Evolutionary conservation across 2,113 vertebrate genomes (phyloP).

Genomic region (Rhynchomys soricoides): DNA sequence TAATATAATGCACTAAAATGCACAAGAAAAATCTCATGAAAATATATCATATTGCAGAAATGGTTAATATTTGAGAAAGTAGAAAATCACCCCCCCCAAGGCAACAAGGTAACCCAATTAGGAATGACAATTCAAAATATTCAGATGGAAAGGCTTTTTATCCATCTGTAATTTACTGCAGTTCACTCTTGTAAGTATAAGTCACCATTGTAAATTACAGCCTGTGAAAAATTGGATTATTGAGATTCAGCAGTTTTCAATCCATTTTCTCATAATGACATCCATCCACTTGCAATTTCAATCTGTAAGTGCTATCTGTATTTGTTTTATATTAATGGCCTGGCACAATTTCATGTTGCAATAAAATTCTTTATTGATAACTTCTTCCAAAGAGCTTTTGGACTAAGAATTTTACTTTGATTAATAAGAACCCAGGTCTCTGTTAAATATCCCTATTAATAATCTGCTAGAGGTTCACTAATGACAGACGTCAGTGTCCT

Average conservation of each 20-base stretch:
- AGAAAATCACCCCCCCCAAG: neutral
- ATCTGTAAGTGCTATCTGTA: conserved; percentile 66
- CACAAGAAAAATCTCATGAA: neutral
- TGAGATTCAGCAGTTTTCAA: conserved; percentile 64
- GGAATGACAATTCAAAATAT: neutral
- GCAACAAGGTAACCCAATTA: neutral
- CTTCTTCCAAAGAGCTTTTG: conserved; percentile 60
- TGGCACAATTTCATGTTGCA: conserved; percentile 65
- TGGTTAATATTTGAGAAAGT: neutral
- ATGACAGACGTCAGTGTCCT: neutral
- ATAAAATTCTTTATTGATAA: conserved; percentile 74
- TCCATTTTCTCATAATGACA: conserved; percentile 74
- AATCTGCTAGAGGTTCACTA: conserved; percentile 12
- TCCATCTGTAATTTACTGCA: neutral
- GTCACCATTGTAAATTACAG: conserved; percentile 52
- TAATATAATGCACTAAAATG: neutral
- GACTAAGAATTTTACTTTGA: conserved; percentile 55
- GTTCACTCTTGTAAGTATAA: conserved; percentile 34
- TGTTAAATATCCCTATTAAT: conserved; percentile 66
- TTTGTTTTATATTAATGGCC: conserved; percentile 76
- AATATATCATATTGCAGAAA: neutral
- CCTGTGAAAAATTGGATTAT: conserved; percentile 53
- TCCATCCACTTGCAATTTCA: conserved; percentile 72
- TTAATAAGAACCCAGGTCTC: conserved; percentile 59
- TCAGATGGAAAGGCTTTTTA: conserved; percentile 34